Percentiles rank a stretch among this genome's conserved stretches.
Conservation (phyloP, 23 tunicate species). For the Halocynthia aurantium region DNA sequence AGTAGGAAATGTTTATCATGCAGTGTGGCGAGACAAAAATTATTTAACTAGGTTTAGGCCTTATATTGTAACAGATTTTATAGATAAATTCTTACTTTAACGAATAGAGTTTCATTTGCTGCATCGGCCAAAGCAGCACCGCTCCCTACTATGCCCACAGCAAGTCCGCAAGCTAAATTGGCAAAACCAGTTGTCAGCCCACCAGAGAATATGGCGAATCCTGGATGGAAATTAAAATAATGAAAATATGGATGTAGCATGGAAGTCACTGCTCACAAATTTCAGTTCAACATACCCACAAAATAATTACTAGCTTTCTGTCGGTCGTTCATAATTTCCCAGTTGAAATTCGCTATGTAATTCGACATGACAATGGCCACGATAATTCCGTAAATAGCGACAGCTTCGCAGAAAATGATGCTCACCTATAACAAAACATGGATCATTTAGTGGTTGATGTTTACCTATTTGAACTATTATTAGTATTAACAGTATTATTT, state of each 20-base stretch:
- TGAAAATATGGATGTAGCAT: neutral
- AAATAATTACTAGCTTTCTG: constrained; percentile 52
- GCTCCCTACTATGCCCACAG: constrained; percentile 99
- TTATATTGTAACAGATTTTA: no score
- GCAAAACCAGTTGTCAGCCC: constrained; percentile 86
- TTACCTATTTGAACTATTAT: no score
- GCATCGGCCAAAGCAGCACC: constrained; percentile 99
- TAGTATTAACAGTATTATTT: no score
- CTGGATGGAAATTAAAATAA: constrained; percentile 17
- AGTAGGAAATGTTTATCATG: no score
- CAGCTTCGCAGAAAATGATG: constrained; percentile 99
- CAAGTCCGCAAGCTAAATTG: constrained; percentile 95
- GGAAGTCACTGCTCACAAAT: neutral
- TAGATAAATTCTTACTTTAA: constrained; percentile 49
- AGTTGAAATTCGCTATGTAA: constrained; percentile 24
- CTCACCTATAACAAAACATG: constrained; percentile 48
- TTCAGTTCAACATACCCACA: constrained; percentile 41
- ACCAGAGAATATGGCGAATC: constrained; percentile 86
- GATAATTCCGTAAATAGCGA: constrained; percentile 98
- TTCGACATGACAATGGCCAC: constrained; percentile 92
- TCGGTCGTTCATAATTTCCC: constrained; percentile 29
- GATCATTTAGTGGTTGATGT: no score
- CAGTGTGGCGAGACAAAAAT: no score
- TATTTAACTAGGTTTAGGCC: no score
- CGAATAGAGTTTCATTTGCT: constrained; percentile 87